Percentiles rank a stretch among this genome's conserved stretches.
Conservation (phyloP, 2,113 vertebrate species). For the Macquaria australasica region DNA sequence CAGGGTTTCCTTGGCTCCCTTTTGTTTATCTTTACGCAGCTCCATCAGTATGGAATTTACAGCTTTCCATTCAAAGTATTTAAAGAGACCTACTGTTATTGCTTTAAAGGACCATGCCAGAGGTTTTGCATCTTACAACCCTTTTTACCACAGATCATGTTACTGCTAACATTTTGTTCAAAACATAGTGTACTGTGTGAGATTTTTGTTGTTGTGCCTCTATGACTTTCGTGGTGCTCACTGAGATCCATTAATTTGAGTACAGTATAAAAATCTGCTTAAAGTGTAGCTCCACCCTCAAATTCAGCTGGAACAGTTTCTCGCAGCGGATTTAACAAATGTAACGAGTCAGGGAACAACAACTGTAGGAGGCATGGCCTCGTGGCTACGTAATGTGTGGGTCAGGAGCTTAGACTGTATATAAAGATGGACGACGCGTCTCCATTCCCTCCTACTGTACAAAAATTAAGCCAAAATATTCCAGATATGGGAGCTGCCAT, state of each 20-base stretch:
- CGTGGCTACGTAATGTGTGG: too few relatives aligned
- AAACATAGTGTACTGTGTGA: neutral
- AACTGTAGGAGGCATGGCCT: too few relatives aligned
- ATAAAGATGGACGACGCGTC: too few relatives aligned
- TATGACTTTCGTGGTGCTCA: neutral
- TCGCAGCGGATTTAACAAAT: too few relatives aligned
- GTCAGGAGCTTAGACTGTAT: too few relatives aligned
- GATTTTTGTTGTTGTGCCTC: neutral
- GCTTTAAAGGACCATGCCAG: slow-evolving; percentile 18
- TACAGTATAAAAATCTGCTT: neutral
- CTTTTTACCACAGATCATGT: slow-evolving; percentile 1
- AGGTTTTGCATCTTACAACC: slow-evolving; percentile 10
- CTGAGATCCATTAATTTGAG: neutral
- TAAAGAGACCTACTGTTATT: slow-evolving; percentile 29
- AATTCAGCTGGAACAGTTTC: too few relatives aligned
- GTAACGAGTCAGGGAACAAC: too few relatives aligned
- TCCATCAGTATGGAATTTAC: slow-evolving; percentile 49
- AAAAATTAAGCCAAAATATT: too few relatives aligned
- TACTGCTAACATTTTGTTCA: neutral
- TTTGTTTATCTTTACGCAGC: slow-evolving; percentile 54
- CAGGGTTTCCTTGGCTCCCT: slow-evolving; percentile 43
- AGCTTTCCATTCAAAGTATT: slow-evolving; percentile 52
- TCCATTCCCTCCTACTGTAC: too few relatives aligned
- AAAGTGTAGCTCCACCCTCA: too few relatives aligned
- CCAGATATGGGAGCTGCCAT: too few relatives aligned